Base-by-base conservation (phyloP, 2,888 invertebrate genomes). In the Conops quadrifasciatus region DNA sequence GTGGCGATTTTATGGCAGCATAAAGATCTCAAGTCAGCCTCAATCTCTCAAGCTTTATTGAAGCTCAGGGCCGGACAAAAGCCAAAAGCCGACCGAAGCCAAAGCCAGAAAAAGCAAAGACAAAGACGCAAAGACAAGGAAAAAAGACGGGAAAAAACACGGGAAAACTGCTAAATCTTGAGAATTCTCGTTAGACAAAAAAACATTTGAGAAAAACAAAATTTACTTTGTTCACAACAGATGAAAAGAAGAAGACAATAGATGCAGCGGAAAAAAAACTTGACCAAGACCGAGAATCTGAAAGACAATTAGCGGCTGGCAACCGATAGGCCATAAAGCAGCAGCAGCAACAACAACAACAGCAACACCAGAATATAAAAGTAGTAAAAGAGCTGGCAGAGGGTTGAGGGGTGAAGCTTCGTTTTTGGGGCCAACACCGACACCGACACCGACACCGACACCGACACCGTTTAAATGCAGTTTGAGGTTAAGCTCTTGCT, bases 321-420 rank as follows among this genome's bases (percentile, higher is more conserved):
- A 2, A 26, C 15, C 5, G n/a, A n/a, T n/a, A n/a, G n/a, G n/a
- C n/a, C n/a, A n/a, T 26, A 26, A 73, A 67, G 19, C 21, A 59
- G 47, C 19, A 59, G 24, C 49, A 63, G 36, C 45, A 62, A 70
- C 43, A 70, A 64, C 15, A 60, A 64, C 62, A 53, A 45, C n/a
- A 56, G 75, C 75, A 78, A 74, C 79, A 76, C 76, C 76, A 75
- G 77, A 74, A 76, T 24, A 9, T n/a, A 51, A 60, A 16, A 28
- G 21, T 58, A 11, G 16, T 19, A 51, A 67, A 26, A 30, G 30
- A 63, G 45, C 49, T 28, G 60, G 36, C 58, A 36, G 13, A 15
- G 59, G 43, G 21, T 28, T 13, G 47, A 45, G 24, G 16, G n/a
- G 58, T 16, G 15, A 19, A 62, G 21, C 53, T 16, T 13, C 26